These are phyloP conservation scores for Pangasius larnaudii DNA, from an alignment of 2,797 vertebrate genomes.

Conservation along the genomic window DNA sequence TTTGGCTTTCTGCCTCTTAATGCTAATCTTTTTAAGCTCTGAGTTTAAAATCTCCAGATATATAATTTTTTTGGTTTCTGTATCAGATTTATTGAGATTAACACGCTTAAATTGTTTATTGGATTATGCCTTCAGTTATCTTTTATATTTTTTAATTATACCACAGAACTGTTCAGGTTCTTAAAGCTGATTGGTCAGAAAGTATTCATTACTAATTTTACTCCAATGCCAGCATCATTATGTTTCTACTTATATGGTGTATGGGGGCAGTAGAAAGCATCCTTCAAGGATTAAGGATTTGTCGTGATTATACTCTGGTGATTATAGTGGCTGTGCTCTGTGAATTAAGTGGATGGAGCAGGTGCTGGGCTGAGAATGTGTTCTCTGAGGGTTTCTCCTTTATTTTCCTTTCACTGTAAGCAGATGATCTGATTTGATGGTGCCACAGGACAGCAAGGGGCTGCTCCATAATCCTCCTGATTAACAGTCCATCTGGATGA, in stretches of 20 bases:
- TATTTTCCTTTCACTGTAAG: slow-evolving; percentile 30
- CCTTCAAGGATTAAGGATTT: neutral
- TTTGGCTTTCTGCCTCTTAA: slow-evolving; percentile 34
- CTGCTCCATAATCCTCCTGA: slow-evolving; percentile 49
- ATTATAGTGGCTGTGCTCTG: neutral
- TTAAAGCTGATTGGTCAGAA: neutral
- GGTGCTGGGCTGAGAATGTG: slow-evolving; percentile 23
- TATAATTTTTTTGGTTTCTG: neutral
- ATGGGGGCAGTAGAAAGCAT: neutral
- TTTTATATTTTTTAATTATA: neutral
- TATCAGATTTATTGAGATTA: neutral
- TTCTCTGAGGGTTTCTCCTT: slow-evolving; percentile 5
- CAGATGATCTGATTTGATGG: slow-evolving; percentile 39
- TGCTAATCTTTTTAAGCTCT: slow-evolving; percentile 1
- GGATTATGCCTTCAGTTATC: neutral
- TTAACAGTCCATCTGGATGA: slow-evolving; percentile 48
- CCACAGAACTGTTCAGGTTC: neutral
- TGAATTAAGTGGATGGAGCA: slow-evolving; percentile 10
- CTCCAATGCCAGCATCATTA: neutral
- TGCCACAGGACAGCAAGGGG: slow-evolving; percentile 21
- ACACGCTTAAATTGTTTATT: neutral
- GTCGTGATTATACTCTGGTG: neutral
- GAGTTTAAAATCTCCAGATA: neutral
- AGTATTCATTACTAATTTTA: neutral
- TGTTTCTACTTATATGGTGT: neutral